Conservation (phyloP, 2,888 invertebrate species). For the Cinara cedri region DNA sequence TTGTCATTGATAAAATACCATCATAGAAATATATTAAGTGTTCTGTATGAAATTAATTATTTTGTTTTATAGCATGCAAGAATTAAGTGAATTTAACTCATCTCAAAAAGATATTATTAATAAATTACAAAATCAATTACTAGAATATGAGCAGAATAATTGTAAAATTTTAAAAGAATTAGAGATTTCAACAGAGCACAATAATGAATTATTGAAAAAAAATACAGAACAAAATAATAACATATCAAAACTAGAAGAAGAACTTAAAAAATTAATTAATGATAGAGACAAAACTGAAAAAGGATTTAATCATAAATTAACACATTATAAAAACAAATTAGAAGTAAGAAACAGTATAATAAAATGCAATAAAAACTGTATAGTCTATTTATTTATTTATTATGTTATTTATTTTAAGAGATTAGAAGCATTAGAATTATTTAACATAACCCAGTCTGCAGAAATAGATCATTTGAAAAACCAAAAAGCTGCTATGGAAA, state of each 20-base stretch:
- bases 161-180: slow-evolving; percentile 30
- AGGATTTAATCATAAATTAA: slow-evolving; percentile 38
- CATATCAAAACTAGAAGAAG: slow-evolving; percentile 27
- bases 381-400: no score
- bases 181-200: slow-evolving; percentile 7
- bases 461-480: slow-evolving; percentile 53
- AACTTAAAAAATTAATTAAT: slow-evolving; percentile 17
- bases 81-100: slow-evolving; percentile 42
- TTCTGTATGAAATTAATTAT: background rate
- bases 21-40: no score
- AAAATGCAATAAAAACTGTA: background rate
- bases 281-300: slow-evolving; percentile 37
- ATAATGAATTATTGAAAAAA: slow-evolving; percentile 4
- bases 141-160: slow-evolving; percentile 26
- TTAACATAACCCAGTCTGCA: slow-evolving; percentile 43
- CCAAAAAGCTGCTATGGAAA: slow-evolving; percentile 38
- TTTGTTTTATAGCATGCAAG: slow-evolving; percentile 27
- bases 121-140: slow-evolving; percentile 43
- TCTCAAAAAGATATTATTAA: slow-evolving; percentile 33
- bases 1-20: no score
- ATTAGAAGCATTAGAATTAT: slow-evolving; percentile 45
- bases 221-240: slow-evolving; percentile 7
- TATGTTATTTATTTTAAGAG: slow-evolving; percentile 27
- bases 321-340: slow-evolving; percentile 46
- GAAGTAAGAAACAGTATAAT: slow-evolving; percentile 13